Conservation (phyloP, 2,113 vertebrate species). For the Todiramphus chloris region DNA sequence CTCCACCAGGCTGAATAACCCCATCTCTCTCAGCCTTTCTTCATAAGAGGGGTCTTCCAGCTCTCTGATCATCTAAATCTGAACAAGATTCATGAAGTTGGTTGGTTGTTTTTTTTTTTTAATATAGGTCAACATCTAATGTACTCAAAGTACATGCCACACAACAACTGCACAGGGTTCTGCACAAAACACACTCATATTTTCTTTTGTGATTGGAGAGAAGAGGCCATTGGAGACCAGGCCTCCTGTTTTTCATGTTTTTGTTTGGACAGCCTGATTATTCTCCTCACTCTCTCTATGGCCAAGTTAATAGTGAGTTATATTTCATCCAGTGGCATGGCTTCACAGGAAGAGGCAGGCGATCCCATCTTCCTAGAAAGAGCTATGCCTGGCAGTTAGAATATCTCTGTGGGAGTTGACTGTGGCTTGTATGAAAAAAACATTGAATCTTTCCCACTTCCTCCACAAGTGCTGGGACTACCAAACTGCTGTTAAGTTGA, state of each 20-base stretch:
- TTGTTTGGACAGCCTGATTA: not conserved
- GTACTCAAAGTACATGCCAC: not conserved
- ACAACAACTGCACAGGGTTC: not conserved
- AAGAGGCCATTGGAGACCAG: not conserved
- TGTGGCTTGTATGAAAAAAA: not conserved
- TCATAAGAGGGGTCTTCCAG: not conserved
- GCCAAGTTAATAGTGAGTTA: not conserved
- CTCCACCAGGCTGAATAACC: not conserved
- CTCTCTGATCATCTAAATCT: not conserved
- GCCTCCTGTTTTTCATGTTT: not conserved
- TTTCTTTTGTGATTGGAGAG: not conserved
- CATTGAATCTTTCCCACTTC: not conserved
- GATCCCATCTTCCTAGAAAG: not conserved
- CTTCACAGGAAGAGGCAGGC: not conserved
- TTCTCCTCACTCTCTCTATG: not conserved
- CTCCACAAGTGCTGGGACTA: not conserved
- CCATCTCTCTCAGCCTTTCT: not conserved
- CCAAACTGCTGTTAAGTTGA: not conserved
- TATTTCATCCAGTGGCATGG: rapidly evolving
- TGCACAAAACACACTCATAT: not conserved
- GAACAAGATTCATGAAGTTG: not conserved
- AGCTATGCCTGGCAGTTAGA: not conserved
- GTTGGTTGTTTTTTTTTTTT: not conserved
- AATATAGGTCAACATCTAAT: not conserved
- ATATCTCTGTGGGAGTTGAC: not conserved